phyloP scores from a whole-genome alignment of 2,888 invertebrate genomes.

The Schrankia costaestrigalis region DNA sequence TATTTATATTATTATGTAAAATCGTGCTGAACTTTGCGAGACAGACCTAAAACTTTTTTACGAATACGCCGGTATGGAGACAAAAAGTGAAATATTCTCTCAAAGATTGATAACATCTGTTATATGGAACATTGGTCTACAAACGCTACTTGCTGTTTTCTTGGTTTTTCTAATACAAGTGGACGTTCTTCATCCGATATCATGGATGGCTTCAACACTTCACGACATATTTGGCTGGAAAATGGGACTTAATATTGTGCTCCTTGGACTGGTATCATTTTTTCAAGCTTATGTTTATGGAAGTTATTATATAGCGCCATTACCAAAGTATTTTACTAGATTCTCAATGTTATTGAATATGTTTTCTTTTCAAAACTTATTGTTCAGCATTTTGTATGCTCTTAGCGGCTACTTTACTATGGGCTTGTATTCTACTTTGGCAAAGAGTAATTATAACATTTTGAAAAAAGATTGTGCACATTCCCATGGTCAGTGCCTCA shows the following conservation, averaged over 20 bases:
- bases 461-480: conserved; percentile 70
- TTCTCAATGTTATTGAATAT: conserved; percentile 83
- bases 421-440: conserved; percentile 85
- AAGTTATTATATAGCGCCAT: conserved; percentile 83
- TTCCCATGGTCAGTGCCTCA: conserved; percentile 79
- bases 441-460: conserved; percentile 80
- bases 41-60: background rate
- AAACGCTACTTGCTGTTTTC: conserved; percentile 71
- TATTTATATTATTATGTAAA: background rate
- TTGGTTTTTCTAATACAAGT: conserved; percentile 82
- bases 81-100: conserved; percentile 79
- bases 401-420: conserved; percentile 84
- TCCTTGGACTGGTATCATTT: conserved; percentile 83
- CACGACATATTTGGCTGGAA: conserved; percentile 80
- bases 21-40: background rate
- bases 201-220: conserved; percentile 83
- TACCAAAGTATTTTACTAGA: conserved; percentile 83
- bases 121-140: conserved; percentile 80
- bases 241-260: conserved; percentile 84
- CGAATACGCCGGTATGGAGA: conserved; percentile 52
- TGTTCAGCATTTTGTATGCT: conserved; percentile 80
- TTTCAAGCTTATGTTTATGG: conserved; percentile 87
- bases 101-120: conserved; percentile 82
- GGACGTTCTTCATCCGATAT: conserved; percentile 82
- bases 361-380: conserved; percentile 81